phyloP scores from a whole-genome alignment of 2,888 invertebrate species.

The Orthosia cruda region DNA sequence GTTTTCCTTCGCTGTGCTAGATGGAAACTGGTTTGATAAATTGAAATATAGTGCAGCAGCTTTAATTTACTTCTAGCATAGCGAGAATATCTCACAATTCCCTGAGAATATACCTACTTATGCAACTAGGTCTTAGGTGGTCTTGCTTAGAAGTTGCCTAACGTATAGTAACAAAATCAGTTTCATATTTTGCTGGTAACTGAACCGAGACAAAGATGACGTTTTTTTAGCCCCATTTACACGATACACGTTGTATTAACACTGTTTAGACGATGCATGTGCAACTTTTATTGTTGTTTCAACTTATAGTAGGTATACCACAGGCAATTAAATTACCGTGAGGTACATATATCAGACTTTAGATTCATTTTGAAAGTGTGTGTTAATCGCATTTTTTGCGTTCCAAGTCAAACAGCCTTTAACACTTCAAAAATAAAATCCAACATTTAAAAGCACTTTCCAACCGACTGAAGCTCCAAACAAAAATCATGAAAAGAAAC shows the following conservation, averaged over 20 bases:
- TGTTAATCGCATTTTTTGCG: no score
- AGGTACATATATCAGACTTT: no score
- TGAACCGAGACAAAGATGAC: neutral
- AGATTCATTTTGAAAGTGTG: no score
- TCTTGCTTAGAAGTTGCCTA: neutral
- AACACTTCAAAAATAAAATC: neutral
- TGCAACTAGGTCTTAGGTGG: no score
- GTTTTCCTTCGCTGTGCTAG: neutral
- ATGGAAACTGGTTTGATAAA: neutral
- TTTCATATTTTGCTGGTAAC: neutral
- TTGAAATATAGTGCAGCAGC: neutral
- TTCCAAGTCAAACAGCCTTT: neutral
- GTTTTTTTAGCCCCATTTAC: no score
- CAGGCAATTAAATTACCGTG: neutral
- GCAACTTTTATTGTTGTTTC: no score
- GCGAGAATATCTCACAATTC: neutral
- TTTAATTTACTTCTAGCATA: neutral
- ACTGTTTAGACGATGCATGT: no score
- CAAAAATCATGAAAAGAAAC: conserved; percentile 71
- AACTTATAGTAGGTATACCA: neutral
- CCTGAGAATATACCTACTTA: neutral
- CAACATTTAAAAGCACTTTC: conserved; percentile 30
- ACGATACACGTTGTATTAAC: no score
- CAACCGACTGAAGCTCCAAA: conserved; percentile 33
- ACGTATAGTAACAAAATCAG: neutral